Conservation (phyloP, 1,140 invertebrate species). For the Orius laevigatus region DNA sequence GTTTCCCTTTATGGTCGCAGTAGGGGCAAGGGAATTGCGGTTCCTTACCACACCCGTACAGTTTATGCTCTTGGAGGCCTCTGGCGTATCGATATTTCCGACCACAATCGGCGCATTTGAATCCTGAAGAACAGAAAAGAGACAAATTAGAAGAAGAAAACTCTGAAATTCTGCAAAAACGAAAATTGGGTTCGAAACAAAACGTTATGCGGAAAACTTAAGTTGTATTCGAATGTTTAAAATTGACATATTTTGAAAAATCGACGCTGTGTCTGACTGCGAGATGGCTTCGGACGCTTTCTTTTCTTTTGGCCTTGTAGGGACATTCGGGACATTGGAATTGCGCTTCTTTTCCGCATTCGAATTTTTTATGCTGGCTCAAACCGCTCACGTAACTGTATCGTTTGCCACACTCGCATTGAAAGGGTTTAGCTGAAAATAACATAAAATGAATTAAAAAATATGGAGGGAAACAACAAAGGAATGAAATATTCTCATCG, state of each 20-base stretch:
- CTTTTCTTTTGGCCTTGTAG: conserved; percentile 36
- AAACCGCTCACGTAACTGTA: conserved; percentile 40
- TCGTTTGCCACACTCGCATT: conserved; percentile 37
- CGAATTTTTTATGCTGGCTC: conserved; percentile 28
- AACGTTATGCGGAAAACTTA: no score
- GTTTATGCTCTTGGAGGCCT: conserved; percentile 6
- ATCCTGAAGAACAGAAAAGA: conserved; percentile 12
- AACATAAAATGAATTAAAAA: no score
- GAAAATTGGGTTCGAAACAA: no score
- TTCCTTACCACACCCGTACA: conserved; percentile 7
- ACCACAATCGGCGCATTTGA: neutral
- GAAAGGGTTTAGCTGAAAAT: conserved; percentile 3
- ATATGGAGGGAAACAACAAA: no score
- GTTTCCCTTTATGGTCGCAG: conserved; percentile 35
- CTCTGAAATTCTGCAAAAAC: no score
- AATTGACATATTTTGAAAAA: no score
- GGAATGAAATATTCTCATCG: no score
- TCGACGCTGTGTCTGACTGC: no score
- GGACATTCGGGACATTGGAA: conserved; percentile 34
- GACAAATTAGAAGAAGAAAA: conserved; percentile 24
- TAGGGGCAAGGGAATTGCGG: conserved; percentile 20
- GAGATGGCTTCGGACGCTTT: conserved; percentile 13
- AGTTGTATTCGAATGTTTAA: no score
- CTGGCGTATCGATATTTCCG: neutral
- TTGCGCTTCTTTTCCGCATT: conserved; percentile 39